Evolutionary conservation across 2,797 vertebrate genomes (phyloP), one percentile per base, ranked within the genome.

Genomic region (Pseudocheirus occidentalis): DNA sequence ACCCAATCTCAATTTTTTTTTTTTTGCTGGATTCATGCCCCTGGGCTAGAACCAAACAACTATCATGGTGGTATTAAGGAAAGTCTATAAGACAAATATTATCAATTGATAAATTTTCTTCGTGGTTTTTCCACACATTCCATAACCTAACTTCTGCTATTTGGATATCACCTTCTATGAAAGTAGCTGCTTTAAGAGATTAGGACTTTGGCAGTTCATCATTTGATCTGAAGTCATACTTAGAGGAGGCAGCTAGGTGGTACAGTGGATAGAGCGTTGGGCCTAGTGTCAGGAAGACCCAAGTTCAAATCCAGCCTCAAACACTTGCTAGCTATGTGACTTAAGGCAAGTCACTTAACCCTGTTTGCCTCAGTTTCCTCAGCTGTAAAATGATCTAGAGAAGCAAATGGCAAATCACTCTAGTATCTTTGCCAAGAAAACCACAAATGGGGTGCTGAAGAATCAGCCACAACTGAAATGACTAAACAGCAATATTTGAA

Each of bases 201-300:
- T 24, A 92, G 50, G 92, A 56, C 52, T 91, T 92, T 28, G 28
- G 11, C 4, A 92, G 0, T 58, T 31, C 2, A 40, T 95, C 29
- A 53, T 93, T 92, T 93, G 89, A 55, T 87, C 55, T 57, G 53
- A 95, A 93, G 91, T 52, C 27, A 50, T 27, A 81, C 9, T 46
- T 81, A 10, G 50, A 87, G 24, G 24, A 87, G 31, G 28, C 58
- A 59, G 29, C 28, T 59, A 59, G 29, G 56, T 28, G 27, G 24
- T 57, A 6, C 5, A 28, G 56, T 57, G 4, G 34, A 73, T 21
- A n/a, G 59, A 66, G 31, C 4, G 5, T 5, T 73, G 34, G 62
- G n/a, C 34, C 62, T 73, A 73, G 13, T 1, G 5, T n/a, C n/a
- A 40, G 62, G 34, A 73, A n/a, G 34, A 73, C 62, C 62, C 40